Percentiles rank a stretch among this genome's conserved stretches.
These are phyloP conservation scores for Schizopygopsis pylzovi DNA, from an alignment of 2,797 vertebrate genomes.

Conservation along the genomic window DNA sequence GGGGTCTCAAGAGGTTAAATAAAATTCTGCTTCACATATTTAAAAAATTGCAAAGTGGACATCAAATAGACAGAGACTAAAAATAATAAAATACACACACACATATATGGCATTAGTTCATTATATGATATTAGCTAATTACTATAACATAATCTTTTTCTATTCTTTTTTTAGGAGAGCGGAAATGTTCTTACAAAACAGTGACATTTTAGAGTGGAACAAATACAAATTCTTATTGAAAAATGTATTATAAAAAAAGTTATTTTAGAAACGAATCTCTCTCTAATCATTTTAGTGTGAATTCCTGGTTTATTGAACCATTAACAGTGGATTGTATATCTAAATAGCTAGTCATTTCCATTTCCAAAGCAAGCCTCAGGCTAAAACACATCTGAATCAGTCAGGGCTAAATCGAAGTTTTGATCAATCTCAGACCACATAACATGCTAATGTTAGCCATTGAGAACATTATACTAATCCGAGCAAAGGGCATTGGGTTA, in stretches of 20 bases:
- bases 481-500: slow-evolving; percentile 35
- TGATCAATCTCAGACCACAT: slow-evolving; percentile 44
- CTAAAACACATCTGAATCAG: slow-evolving; percentile 37
- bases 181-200: background rate
- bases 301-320: slow-evolving; percentile 28
- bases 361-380: slow-evolving; percentile 44
- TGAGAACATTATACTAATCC: slow-evolving; percentile 32
- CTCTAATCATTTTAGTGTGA: background rate
- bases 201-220: background rate
- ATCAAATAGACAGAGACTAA: background rate
- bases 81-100: background rate
- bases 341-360: slow-evolving; percentile 33
- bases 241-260: no score
- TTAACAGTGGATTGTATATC: slow-evolving; percentile 33
- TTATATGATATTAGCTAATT: background rate
- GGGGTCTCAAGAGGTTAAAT: no score
- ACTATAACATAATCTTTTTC: background rate
- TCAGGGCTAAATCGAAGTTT: slow-evolving; percentile 29
- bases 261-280: background rate
- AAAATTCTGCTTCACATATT: background rate
- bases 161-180: background rate
- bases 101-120: background rate
- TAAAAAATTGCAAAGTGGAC: background rate
- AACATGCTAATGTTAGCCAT: slow-evolving; percentile 50
- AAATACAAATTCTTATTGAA: background rate